Base-by-base conservation (phyloP, 2,888 invertebrate genomes). In the Rugalucina vietnamica region DNA sequence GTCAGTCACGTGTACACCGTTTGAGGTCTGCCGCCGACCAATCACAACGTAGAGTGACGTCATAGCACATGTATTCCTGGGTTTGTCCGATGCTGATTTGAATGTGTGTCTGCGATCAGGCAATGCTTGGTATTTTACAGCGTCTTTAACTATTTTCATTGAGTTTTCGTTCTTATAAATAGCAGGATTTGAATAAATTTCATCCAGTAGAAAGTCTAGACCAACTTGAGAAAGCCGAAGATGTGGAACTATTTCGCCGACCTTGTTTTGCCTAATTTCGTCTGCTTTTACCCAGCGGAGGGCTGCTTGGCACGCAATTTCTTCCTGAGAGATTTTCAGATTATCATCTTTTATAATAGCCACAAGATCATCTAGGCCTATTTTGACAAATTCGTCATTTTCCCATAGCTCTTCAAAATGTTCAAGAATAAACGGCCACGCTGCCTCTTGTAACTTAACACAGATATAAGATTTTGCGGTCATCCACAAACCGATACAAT, bases 101-200 rank as follows among this genome's bases (percentile, higher is more conserved):
- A 79, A 78, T 39, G 76, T 84, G n/a, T 88, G 86, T 18, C 88
- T 77, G 27, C 81, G 78, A 1, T 87, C 88, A 1, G 88, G 89
- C 37, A 90, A 70, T 0, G 88, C 86, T 36, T 89, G 90, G 60
- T 86, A 88, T 72, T 82, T 88, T 0, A 90, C 83, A 0, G 88
- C 87, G 36, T 84, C 77, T 76, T 88, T 88, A 0, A 90, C 74
- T 0, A 81, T 21, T 60, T 77, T 76, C 21, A 77, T 72, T 54
- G 88, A 88, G 12, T 50, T 54, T 21, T 78, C 75, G 72, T 88
- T 82, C 71, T 69, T 70, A 12, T 78, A 73, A 54, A 89, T 57
- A 18, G 79, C 12, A n/a, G 78, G 74, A 70, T 82, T 82, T 3
- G 86, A 78, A 37, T 88, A 88, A 3, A 90, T 71, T 18, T 88